phyloP scores from a whole-genome alignment of 2,888 invertebrate species.

The Drosophila neutralis region DNA sequence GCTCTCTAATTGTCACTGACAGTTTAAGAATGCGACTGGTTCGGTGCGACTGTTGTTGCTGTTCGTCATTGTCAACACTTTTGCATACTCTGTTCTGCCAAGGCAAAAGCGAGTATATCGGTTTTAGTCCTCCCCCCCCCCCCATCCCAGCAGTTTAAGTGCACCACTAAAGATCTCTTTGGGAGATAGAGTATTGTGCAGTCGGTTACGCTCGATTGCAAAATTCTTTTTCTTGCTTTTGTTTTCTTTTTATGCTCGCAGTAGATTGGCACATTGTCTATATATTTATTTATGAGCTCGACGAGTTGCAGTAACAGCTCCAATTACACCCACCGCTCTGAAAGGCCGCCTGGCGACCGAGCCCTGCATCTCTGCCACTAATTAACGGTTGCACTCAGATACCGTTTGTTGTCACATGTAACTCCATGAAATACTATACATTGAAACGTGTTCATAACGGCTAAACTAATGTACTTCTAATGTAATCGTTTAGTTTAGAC shows the following conservation, averaged over 20 bases:
- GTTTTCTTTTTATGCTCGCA: constrained; percentile 7
- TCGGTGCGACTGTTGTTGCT: constrained; percentile 24
- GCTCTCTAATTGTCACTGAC: constrained; percentile 74
- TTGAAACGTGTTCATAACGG: not conserved
- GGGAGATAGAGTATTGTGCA: not conserved
- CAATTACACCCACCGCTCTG: constrained; percentile 57
- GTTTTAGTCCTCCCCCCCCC: no score
- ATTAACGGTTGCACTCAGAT: constrained; percentile 52
- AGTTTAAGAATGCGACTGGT: constrained; percentile 65
- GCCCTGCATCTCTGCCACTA: constrained; percentile 41
- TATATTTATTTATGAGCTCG: constrained; percentile 52
- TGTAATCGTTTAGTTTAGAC: constrained; percentile 3
- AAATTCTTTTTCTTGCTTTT: not conserved
- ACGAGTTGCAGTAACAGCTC: constrained; percentile 46
- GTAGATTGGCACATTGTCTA: constrained; percentile 52
- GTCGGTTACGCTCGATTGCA: not conserved
- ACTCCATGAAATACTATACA: constrained; percentile 21
- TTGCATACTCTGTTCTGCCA: not conserved
- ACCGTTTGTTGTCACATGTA: constrained; percentile 56
- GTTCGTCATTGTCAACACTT: constrained; percentile 55
- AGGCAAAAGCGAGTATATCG: not conserved
- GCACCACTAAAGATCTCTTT: not conserved
- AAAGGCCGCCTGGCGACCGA: constrained; percentile 53
- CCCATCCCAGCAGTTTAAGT: not conserved
- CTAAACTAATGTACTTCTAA: constrained; percentile 5